phyloP scores from a whole-genome alignment of 2,797 vertebrate species.

The Florisuga fusca region DNA sequence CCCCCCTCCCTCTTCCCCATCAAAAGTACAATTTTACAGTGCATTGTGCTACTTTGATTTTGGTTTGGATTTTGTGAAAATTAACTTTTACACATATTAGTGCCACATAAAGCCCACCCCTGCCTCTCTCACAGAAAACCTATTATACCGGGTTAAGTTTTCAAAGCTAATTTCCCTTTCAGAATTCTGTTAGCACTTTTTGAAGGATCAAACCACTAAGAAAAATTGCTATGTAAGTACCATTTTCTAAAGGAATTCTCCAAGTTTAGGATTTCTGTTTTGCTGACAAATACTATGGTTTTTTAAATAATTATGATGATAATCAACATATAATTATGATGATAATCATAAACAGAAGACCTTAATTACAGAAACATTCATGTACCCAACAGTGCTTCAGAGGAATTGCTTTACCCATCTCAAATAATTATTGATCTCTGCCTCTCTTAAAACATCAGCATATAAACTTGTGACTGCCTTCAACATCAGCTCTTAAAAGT shows the following conservation, averaged over 20 bases:
- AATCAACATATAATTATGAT: too few relatives aligned
- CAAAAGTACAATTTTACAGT: background rate
- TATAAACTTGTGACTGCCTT: background rate
- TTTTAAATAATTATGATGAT: background rate
- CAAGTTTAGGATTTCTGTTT: background rate
- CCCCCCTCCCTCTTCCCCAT: accelerated
- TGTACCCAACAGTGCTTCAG: background rate
- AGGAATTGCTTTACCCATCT: background rate
- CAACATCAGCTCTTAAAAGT: background rate
- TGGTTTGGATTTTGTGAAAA: slow-evolving; percentile 17
- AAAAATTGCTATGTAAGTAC: background rate
- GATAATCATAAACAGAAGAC: background rate
- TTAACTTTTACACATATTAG: background rate
- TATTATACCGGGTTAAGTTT: background rate
- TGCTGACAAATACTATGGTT: background rate
- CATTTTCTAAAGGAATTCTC: background rate
- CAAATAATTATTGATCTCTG: background rate
- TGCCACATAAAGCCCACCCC: background rate
- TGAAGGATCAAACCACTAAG: background rate
- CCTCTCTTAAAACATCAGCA: background rate
- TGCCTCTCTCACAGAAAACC: background rate
- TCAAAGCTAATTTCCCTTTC: slow-evolving; percentile 28
- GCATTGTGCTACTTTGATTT: background rate
- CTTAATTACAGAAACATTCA: background rate
- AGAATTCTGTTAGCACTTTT: background rate